Conservation (phyloP, 2,113 vertebrate species). For the Galemys pyrenaicus region DNA sequence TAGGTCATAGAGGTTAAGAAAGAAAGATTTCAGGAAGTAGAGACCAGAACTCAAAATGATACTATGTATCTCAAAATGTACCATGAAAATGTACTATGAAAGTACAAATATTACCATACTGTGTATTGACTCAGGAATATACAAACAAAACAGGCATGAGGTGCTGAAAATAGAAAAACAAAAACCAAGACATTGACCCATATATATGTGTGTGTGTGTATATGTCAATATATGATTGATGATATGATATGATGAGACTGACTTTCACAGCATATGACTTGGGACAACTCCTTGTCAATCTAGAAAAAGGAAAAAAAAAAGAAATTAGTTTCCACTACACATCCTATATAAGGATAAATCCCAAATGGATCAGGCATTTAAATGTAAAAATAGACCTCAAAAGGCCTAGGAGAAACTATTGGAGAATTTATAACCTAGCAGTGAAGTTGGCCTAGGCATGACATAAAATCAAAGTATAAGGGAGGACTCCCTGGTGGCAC, state of each 20-base stretch:
- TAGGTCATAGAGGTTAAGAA: not conserved
- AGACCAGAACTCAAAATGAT: constrained; percentile 1
- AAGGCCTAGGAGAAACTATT: constrained; percentile 29
- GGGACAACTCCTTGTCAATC: constrained; percentile 1
- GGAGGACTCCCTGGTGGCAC: too few species aligned
- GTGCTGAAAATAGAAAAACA: not conserved
- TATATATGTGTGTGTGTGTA: not conserved
- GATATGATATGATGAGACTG: not conserved
- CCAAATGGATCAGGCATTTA: constrained; percentile 24
- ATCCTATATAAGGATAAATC: constrained; percentile 3
- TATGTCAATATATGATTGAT: not conserved
- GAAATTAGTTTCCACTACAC: constrained; percentile 1
- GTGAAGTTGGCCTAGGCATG: not conserved
- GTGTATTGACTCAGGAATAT: constrained; percentile 10
- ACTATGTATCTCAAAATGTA: too few species aligned
- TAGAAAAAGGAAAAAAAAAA: not conserved
- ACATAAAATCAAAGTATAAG: constrained; percentile 14
- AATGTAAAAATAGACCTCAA: constrained; percentile 17
- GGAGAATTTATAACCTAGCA: constrained; percentile 28
- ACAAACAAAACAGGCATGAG: not conserved
- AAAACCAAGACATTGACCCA: constrained; percentile 29
- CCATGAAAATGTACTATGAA: too few species aligned
- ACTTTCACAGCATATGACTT: constrained; percentile 18
- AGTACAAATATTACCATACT: not conserved
- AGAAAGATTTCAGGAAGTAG: not conserved